Evolutionary conservation across 2,888 invertebrate species (phyloP).

Genomic region (Sphaerophoria rueppellii): DNA sequence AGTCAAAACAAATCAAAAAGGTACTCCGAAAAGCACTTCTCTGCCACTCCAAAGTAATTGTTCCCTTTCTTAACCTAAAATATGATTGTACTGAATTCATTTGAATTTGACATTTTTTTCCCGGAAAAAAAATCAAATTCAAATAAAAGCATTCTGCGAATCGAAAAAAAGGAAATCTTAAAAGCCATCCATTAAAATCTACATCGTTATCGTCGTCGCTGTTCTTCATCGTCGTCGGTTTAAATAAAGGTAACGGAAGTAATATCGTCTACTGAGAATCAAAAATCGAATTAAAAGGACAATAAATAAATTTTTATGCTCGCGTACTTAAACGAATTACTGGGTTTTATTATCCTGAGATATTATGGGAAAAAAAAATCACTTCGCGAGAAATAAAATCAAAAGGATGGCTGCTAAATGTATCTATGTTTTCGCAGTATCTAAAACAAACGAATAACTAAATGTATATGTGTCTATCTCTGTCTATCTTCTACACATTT

Average conservation of each 20-base stretch:
- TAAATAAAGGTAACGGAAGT: neutral
- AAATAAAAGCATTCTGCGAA: constrained; percentile 34
- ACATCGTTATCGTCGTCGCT: neutral
- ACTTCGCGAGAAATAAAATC: constrained; percentile 10
- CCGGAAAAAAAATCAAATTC: constrained; percentile 34
- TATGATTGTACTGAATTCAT: constrained; percentile 22
- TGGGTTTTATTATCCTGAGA: neutral
- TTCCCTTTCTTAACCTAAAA: neutral
- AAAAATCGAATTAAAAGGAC: neutral
- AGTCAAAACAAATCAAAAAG: too few relatives aligned
- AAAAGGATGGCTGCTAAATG: constrained; percentile 29
- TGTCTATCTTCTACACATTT: constrained; percentile 23
- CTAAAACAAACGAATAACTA: constrained; percentile 11
- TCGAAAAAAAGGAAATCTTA: constrained; percentile 4
- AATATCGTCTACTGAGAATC: neutral
- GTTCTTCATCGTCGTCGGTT: neutral
- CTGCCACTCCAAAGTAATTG: too few relatives aligned
- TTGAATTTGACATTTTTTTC: constrained; percentile 39
- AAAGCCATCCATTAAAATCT: constrained; percentile 16
- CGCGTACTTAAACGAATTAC: constrained; percentile 25
- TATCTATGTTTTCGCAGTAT: constrained; percentile 33
- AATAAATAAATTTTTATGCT: constrained; percentile 5
- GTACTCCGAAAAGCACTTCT: too few relatives aligned
- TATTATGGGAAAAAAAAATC: neutral
- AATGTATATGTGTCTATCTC: constrained; percentile 58